Percentiles rank a stretch among this genome's conserved stretches.
Conservation (phyloP, 2,888 invertebrate genomes). For the Sympetrum striolatum region DNA sequence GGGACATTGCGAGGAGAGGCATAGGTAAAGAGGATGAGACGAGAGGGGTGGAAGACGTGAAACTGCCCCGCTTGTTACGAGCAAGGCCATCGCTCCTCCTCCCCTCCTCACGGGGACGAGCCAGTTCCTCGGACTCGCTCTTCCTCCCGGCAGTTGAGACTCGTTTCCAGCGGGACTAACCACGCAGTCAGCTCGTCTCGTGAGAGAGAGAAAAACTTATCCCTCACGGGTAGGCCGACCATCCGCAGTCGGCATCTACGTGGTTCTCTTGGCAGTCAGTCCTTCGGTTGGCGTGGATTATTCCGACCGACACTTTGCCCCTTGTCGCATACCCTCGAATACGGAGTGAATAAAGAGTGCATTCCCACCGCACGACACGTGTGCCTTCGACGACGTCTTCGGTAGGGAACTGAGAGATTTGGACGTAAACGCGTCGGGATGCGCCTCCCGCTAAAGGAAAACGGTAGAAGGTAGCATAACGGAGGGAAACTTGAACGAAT, state of each 20-base stretch:
- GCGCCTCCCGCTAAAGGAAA: background rate
- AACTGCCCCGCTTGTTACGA: slow-evolving; percentile 35
- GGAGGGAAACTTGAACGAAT: background rate
- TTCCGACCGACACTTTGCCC: background rate
- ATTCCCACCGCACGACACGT: background rate
- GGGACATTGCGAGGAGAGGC: background rate
- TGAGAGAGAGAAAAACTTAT: background rate
- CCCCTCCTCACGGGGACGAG: slow-evolving; percentile 34
- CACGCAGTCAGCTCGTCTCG: slow-evolving; percentile 15
- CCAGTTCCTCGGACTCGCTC: slow-evolving; percentile 33
- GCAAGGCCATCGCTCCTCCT: slow-evolving; percentile 32
- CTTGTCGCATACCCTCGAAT: background rate
- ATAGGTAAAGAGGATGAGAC: background rate
- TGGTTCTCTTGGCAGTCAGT: background rate
- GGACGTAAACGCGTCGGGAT: background rate
- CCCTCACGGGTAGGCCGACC: background rate
- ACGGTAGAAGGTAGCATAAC: background rate
- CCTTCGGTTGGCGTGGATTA: background rate
- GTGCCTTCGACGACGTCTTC: background rate
- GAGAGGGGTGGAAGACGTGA: background rate
- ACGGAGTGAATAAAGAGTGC: slow-evolving; percentile 15
- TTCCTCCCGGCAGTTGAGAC: slow-evolving; percentile 30
- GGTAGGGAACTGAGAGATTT: background rate
- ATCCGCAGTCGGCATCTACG: background rate
- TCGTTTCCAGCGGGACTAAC: slow-evolving; percentile 35